Conservation (phyloP, 2,113 vertebrate species). For the Rhagologus leucostigma region DNA sequence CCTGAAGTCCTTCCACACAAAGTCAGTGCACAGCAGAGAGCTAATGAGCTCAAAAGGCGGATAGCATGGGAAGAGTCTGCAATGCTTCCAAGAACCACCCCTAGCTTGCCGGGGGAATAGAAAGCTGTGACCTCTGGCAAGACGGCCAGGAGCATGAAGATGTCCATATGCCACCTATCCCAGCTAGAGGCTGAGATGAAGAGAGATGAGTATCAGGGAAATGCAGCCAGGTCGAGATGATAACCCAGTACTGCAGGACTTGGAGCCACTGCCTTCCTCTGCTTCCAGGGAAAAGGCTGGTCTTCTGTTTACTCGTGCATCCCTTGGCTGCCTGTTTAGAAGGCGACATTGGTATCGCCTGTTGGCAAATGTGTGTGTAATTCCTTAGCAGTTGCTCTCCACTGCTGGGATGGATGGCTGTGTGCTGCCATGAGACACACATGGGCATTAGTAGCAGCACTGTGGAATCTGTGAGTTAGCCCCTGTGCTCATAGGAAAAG, state of each 20-base stretch:
- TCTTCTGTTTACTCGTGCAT: not conserved
- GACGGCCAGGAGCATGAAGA: not conserved
- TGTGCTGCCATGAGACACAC: not conserved
- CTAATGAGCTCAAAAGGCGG: not conserved
- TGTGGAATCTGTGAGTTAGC: not conserved
- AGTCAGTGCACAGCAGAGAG: not conserved
- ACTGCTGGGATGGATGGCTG: not conserved
- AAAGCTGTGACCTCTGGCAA: slow-evolving; percentile 11
- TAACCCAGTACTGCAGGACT: not conserved
- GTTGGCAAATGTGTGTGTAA: not conserved
- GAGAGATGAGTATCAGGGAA: not conserved
- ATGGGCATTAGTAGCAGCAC: not conserved
- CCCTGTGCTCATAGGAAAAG: not conserved
- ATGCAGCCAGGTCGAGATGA: not conserved
- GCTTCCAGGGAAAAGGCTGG: not conserved
- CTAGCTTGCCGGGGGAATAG: not conserved
- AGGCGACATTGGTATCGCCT: not conserved
- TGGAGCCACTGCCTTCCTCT: not conserved
- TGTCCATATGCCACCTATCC: not conserved
- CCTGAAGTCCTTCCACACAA: not conserved
- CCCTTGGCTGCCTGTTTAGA: not conserved
- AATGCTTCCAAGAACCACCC: not conserved
- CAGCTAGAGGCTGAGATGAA: not conserved
- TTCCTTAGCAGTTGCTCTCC: not conserved
- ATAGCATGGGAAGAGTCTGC: not conserved